phyloP scores from a whole-genome alignment of 2,888 invertebrate species.

The Pomacea canaliculata region DNA sequence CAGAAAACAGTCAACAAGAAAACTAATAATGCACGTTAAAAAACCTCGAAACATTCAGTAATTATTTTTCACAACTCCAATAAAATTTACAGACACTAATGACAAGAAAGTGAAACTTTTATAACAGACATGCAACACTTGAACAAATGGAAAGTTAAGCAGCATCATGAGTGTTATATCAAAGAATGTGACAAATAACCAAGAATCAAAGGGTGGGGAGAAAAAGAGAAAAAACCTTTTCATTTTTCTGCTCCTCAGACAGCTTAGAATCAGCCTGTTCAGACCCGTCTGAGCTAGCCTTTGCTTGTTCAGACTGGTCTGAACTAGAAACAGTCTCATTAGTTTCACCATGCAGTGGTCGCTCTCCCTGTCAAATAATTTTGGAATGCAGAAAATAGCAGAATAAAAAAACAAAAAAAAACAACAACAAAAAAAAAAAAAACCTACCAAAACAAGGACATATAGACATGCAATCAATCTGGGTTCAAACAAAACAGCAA shows the following conservation, averaged over 20 bases:
- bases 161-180: no score
- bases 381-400: neutral
- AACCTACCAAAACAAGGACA: neutral
- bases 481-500: neutral
- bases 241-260: conserved; percentile 1
- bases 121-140: no score
- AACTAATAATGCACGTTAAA: no score
- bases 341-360: conserved; percentile 27
- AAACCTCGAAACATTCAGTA: no score
- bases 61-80: no score
- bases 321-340: conserved; percentile 11
- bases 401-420: neutral
- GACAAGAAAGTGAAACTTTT: no score
- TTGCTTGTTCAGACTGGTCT: conserved; percentile 28
- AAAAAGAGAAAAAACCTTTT: neutral
- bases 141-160: no score
- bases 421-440: no score
- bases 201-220: neutral
- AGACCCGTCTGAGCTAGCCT: conserved; percentile 24
- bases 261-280: conserved; percentile 24
- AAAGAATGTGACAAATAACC: neutral
- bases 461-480: neutral
- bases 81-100: no score
- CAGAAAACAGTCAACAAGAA: no score
- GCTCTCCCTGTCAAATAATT: conserved; percentile 21